Evolutionary conservation across 2,888 invertebrate species (phyloP).

Genomic region (Crocallis elinguaria): DNA sequence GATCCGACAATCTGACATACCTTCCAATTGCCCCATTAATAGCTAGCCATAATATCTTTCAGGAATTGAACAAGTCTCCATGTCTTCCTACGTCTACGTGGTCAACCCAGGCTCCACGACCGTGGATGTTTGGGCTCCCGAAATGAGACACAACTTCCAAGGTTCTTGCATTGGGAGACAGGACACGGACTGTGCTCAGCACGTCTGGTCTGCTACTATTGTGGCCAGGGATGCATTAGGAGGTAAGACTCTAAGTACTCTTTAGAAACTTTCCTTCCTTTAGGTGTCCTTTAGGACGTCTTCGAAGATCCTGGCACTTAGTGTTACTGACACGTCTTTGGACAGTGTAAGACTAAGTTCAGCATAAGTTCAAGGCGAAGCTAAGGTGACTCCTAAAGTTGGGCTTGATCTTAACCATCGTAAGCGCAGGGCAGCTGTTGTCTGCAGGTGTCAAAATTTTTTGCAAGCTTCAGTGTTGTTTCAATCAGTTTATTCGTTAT

Average conservation of each 20-base stretch:
- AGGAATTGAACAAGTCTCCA: slow-evolving; percentile 71
- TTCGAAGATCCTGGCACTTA: too few relatives aligned
- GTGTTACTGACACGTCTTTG: too few relatives aligned
- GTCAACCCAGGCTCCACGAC: slow-evolving; percentile 47
- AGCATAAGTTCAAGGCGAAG: too few relatives aligned
- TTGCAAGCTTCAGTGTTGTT: too few relatives aligned
- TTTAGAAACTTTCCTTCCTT: neutral
- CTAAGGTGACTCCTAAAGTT: too few relatives aligned
- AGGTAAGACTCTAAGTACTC: slow-evolving; percentile 66
- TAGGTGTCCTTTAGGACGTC: too few relatives aligned
- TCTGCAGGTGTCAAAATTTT: too few relatives aligned
- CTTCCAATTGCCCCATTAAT: neutral
- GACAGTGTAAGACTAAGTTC: too few relatives aligned
- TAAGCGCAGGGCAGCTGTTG: too few relatives aligned
- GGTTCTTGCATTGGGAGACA: slow-evolving; percentile 85
- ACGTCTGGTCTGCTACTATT: slow-evolving; percentile 89
- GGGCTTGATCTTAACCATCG: too few relatives aligned
- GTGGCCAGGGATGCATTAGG: slow-evolving; percentile 87
- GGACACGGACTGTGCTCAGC: slow-evolving; percentile 85
- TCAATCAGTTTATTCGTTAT: too few relatives aligned
- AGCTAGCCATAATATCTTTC: slow-evolving; percentile 10
- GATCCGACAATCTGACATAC: too few relatives aligned
- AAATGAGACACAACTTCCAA: slow-evolving; percentile 86
- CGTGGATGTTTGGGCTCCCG: slow-evolving; percentile 83
- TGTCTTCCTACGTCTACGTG: slow-evolving; percentile 74